Conservation (phyloP, 2,797 vertebrate species). For the Sorex maritimensis region DNA sequence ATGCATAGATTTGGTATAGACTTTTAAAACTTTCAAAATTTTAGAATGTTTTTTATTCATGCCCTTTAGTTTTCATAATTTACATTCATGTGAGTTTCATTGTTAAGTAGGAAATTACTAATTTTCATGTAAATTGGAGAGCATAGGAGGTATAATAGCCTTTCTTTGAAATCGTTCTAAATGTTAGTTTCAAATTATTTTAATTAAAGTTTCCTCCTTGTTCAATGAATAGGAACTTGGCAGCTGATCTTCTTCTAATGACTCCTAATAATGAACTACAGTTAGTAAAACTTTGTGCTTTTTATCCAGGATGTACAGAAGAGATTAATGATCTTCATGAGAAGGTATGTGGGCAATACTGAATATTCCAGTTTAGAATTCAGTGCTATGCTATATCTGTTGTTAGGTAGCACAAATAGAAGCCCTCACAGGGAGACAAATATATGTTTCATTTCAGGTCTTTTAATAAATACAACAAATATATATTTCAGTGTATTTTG, state of each 20-base stretch:
- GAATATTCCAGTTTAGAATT: not conserved
- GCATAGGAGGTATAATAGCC: not conserved
- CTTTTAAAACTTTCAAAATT: not conserved
- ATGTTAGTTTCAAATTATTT: conserved; percentile 34
- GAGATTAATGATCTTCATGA: conserved; percentile 95
- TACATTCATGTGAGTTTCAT: not conserved
- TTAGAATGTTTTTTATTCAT: not conserved
- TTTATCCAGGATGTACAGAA: conserved; percentile 93
- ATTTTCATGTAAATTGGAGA: not conserved
- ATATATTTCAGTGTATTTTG: too few species aligned
- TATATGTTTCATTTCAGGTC: not conserved
- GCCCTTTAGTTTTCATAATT: not conserved
- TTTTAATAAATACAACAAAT: not conserved
- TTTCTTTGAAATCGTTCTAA: not conserved
- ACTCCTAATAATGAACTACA: conserved; percentile 94
- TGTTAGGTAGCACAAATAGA: not conserved
- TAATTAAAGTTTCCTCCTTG: conserved; percentile 73
- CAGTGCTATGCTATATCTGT: not conserved
- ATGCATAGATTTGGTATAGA: not conserved
- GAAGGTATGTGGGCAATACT: conserved; percentile 90
- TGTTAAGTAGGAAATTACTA: not conserved
- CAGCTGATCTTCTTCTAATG: conserved; percentile 95
- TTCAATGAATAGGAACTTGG: conserved; percentile 93
- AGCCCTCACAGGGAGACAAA: not conserved
- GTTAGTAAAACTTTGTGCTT: conserved; percentile 95